These are phyloP conservation scores for Leptinotarsa lineolata DNA, from an alignment of 1,140 invertebrate genomes.

Conservation along the genomic window DNA sequence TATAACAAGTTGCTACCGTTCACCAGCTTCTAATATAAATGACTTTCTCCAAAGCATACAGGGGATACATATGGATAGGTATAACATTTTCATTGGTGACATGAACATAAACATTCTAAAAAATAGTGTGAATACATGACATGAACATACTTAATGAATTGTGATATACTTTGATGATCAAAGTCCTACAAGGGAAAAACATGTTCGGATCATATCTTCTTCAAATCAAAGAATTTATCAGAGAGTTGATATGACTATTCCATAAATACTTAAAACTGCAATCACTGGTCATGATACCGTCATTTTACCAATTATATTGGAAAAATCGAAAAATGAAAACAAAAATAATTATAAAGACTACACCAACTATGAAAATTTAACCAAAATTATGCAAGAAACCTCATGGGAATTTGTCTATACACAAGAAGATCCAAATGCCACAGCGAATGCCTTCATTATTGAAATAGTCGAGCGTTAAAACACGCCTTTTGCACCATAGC, in stretches of 20 bases:
- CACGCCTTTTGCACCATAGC: constrained; percentile 13
- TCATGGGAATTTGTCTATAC: constrained; percentile 4
- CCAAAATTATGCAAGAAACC: not conserved
- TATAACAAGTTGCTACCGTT: too few relatives aligned
- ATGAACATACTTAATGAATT: constrained; percentile 16
- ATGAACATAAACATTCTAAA: constrained; percentile 17
- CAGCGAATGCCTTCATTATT: constrained; percentile 6
- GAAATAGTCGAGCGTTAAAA: constrained; percentile 12
- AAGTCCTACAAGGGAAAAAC: constrained; percentile 14
- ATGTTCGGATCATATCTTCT: constrained; percentile 8
- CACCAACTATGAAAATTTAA: too few relatives aligned
- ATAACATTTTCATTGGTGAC: too few relatives aligned
- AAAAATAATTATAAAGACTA: constrained; percentile 16
- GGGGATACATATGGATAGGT: too few relatives aligned
- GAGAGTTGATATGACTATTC: constrained; percentile 12
- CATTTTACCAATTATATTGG: constrained; percentile 9
- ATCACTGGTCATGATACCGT: constrained; percentile 15
- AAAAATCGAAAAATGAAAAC: not conserved
- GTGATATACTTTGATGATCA: constrained; percentile 1
- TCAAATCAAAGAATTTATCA: constrained; percentile 15
- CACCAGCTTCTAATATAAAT: too few relatives aligned
- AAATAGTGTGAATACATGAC: constrained; percentile 3
- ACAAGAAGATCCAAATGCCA: constrained; percentile 14
- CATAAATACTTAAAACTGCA: constrained; percentile 1
- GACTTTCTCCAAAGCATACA: too few relatives aligned